These are phyloP conservation scores for Teleogryllus oceanicus DNA, from an alignment of 2,888 invertebrate genomes.

Conservation along the genomic window DNA sequence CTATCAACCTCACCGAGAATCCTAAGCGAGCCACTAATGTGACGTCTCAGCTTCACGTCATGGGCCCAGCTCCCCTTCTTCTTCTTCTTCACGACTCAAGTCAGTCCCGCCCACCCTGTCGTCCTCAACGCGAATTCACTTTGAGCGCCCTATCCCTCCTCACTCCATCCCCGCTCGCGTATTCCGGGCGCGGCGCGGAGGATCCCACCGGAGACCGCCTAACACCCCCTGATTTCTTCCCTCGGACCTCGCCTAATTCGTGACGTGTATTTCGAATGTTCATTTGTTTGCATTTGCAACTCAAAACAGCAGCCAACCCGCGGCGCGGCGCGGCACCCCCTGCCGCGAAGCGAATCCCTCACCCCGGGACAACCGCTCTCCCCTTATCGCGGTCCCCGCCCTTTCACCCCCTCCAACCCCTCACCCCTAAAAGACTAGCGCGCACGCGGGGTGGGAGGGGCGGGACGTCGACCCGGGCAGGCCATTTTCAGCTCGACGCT, in stretches of 20 bases:
- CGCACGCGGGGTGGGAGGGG: background rate
- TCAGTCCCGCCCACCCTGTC: too few relatives aligned
- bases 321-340: background rate
- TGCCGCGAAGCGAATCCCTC: background rate
- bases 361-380: too few relatives aligned
- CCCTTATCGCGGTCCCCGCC: background rate
- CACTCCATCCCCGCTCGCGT: background rate
- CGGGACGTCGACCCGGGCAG: background rate
- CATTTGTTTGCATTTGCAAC: conserved; percentile 34
- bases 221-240: background rate
- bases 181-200: background rate
- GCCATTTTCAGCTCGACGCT: conserved; percentile 30
- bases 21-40: too few relatives aligned
- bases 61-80: too few relatives aligned
- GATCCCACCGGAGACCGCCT: background rate
- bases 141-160: background rate
- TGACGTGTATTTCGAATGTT: conserved; percentile 30
- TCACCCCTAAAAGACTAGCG: background rate
- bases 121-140: too few relatives aligned
- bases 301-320: conserved; percentile 29
- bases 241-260: conserved; percentile 12
- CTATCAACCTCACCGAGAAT: too few relatives aligned
- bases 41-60: too few relatives aligned
- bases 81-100: too few relatives aligned
- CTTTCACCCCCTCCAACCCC: background rate